These are phyloP conservation scores for Sander lucioperca DNA, from an alignment of 2,113 vertebrate species.

Conservation along the genomic window DNA sequence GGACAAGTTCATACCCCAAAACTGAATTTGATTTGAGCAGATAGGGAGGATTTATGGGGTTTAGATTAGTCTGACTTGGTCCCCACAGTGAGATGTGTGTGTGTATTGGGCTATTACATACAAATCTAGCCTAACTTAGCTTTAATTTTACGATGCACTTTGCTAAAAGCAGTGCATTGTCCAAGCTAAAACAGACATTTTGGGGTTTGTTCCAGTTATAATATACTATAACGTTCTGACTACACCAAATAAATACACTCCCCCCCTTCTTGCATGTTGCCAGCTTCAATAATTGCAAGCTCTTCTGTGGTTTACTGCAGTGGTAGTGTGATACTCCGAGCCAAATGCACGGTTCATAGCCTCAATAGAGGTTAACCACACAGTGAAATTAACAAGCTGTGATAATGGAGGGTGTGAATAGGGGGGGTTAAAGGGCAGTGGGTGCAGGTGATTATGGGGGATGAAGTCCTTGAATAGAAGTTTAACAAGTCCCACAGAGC, in stretches of 20 bases:
- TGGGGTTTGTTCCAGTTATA: constrained; percentile 34
- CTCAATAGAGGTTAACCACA: constrained; percentile 73
- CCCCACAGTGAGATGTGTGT: neutral
- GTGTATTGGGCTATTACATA: neutral
- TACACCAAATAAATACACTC: constrained; percentile 37
- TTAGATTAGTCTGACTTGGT: neutral
- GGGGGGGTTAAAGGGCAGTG: constrained; percentile 60
- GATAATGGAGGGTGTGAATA: constrained; percentile 67
- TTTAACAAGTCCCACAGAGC: constrained; percentile 69
- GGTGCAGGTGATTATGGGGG: constrained; percentile 69
- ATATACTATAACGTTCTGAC: constrained; percentile 20
- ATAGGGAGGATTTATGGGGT: neutral
- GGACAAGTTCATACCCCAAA: neutral
- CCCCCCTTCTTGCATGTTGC: constrained; percentile 17
- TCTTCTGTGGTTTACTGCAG: constrained; percentile 47
- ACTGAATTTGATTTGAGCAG: neutral
- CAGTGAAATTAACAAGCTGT: constrained; percentile 80
- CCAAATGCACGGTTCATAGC: constrained; percentile 64
- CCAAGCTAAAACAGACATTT: constrained; percentile 13
- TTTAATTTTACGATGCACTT: constrained; percentile 2
- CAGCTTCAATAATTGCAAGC: constrained; percentile 45
- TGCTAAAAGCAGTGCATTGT: constrained; percentile 21
- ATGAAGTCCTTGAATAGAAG: constrained; percentile 71
- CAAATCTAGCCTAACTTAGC: neutral
- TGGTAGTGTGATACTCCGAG: constrained; percentile 38